phyloP scores from a whole-genome alignment of 92 coral and sea anemone genomes.

The Zoanthus sociatus region DNA sequence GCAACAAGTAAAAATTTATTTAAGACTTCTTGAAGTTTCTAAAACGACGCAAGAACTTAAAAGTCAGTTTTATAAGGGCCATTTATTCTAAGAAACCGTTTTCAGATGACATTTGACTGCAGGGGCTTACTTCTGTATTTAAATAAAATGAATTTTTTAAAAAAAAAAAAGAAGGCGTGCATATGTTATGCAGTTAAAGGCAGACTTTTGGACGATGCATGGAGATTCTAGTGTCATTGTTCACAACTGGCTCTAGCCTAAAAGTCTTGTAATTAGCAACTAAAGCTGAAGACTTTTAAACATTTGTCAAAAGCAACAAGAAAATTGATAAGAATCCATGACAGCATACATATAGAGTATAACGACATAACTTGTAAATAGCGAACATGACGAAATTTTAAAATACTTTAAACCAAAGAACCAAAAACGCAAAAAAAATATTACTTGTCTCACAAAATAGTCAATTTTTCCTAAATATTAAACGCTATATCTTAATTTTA shows the following conservation, averaged over 20 bases:
- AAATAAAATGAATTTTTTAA: not conserved
- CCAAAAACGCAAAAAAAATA: no score
- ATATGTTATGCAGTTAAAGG: not conserved
- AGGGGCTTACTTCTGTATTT: not conserved
- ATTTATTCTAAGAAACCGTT: not conserved
- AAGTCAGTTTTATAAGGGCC: not conserved
- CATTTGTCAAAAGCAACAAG: not conserved
- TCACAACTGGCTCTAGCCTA: not conserved
- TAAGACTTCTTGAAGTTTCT: not conserved
- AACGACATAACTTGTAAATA: no score
- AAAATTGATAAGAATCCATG: no score
- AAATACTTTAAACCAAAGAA: no score
- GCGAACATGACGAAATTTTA: no score
- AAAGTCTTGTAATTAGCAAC: constrained; percentile 10
- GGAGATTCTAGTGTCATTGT: constrained; percentile 21
- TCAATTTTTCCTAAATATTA: no score
- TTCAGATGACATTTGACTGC: not conserved
- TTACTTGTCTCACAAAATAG: no score
- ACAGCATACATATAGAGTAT: no score
- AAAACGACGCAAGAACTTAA: not conserved
- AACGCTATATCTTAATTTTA: no score
- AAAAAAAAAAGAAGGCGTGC: not conserved
- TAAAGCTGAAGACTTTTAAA: not conserved
- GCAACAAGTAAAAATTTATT: not conserved
- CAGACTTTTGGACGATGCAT: constrained; percentile 26